phyloP scores from a whole-genome alignment of 2,113 vertebrate species.

The Octodon degus region DNA sequence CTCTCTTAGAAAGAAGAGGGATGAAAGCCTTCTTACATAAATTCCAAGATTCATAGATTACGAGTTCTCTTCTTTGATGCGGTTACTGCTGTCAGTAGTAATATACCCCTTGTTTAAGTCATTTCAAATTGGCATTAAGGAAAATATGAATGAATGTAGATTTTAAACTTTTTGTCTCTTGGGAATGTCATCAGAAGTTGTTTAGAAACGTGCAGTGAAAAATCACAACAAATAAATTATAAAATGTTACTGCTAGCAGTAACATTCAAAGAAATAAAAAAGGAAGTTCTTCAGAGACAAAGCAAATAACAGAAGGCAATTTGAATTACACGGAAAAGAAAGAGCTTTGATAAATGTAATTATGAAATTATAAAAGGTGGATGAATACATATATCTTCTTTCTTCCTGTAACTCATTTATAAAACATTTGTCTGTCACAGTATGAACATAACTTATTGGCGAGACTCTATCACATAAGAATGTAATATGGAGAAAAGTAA shows the following conservation, averaged over 20 bases:
- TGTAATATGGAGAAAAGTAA: neutral
- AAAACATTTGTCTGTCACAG: neutral
- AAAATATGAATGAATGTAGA: neutral
- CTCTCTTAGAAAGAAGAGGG: neutral
- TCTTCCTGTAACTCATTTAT: neutral
- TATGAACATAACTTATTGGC: neutral
- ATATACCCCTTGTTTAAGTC: neutral
- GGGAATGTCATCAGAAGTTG: neutral
- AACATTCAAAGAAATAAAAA: neutral
- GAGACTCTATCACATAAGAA: neutral
- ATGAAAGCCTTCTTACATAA: neutral
- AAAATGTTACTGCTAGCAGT: neutral
- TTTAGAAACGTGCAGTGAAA: neutral
- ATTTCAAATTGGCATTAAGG: neutral
- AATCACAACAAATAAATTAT: neutral
- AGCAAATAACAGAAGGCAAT: neutral
- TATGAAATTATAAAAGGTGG: neutral
- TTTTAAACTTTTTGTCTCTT: neutral
- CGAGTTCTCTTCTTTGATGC: neutral
- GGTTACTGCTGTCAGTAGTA: neutral
- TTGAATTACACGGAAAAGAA: neutral
- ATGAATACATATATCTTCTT: neutral
- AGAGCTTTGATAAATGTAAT: neutral
- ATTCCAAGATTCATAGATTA: neutral
- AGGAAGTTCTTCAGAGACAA: neutral